Percentiles rank a stretch among this genome's conserved stretches.
Evolutionary conservation across 2,797 vertebrate genomes (phyloP).

Genomic region (Helarctos malayanus): DNA sequence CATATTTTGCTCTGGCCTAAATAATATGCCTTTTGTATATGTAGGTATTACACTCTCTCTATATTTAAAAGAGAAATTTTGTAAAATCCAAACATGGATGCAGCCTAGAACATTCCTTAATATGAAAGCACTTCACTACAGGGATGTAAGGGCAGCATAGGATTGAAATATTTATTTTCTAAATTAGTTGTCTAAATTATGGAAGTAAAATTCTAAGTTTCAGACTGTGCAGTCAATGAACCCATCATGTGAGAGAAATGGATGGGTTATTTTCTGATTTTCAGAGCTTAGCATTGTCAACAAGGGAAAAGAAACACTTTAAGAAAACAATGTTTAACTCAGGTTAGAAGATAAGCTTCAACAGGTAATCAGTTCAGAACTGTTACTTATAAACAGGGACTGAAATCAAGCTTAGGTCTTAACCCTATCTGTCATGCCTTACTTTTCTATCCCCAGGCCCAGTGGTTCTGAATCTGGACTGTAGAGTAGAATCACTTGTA

Average conservation of each 20-base stretch:
- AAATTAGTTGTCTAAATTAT: conserved; percentile 22
- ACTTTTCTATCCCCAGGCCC: background rate
- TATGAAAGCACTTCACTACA: conserved; percentile 41
- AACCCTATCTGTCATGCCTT: background rate
- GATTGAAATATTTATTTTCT: conserved; percentile 51
- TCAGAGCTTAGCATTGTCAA: conserved; percentile 51
- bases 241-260: conserved; percentile 46
- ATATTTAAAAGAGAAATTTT: conserved; percentile 54
- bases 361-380: background rate
- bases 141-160: background rate
- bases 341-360: conserved; percentile 35
- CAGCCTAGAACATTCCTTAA: background rate
- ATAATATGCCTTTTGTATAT: background rate
- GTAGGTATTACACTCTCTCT: background rate
- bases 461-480: background rate
- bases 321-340: conserved; percentile 59
- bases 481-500: background rate
- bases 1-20: conserved; percentile 15
- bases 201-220: conserved; percentile 53
- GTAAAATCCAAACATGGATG: conserved; percentile 23
- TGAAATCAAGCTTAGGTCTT: conserved; percentile 20
- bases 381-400: conserved; percentile 20
- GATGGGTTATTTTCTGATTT: conserved; percentile 26
- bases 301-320: conserved; percentile 32
- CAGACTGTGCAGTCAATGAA: background rate